phyloP scores from a whole-genome alignment of 2,797 vertebrate species.

The Enteromius argenteus region DNA sequence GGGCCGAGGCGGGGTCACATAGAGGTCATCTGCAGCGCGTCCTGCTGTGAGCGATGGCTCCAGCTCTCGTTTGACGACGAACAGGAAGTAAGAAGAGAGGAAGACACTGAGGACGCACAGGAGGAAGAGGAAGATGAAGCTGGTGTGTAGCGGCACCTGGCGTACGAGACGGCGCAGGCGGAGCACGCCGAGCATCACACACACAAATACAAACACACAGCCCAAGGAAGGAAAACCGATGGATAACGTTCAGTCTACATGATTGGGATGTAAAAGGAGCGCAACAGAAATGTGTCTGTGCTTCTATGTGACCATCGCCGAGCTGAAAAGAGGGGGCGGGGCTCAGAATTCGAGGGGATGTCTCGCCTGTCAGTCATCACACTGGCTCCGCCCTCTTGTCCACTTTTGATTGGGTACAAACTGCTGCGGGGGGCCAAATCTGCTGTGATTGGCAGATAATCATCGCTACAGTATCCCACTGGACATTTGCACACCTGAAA shows the following conservation, averaged over 20 bases:
- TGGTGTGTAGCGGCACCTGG: constrained; percentile 83
- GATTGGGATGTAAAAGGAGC: neutral
- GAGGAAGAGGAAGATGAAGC: constrained; percentile 83
- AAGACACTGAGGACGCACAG: constrained; percentile 86
- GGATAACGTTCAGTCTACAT: constrained; percentile 18
- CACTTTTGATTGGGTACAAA: neutral
- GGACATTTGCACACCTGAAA: neutral
- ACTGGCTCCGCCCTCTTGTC: neutral
- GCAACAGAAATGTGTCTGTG: constrained; percentile 3
- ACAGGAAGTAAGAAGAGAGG: constrained; percentile 87
- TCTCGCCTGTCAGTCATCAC: constrained; percentile 16
- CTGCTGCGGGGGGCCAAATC: neutral
- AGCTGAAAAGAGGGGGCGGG: neutral
- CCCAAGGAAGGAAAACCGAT: constrained; percentile 1
- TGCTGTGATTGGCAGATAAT: constrained; percentile 2
- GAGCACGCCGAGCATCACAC: constrained; percentile 80
- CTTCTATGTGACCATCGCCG: constrained; percentile 65
- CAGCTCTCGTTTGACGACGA: constrained; percentile 83
- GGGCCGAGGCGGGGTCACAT: constrained; percentile 79
- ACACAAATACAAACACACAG: constrained; percentile 1
- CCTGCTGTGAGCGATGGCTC: constrained; percentile 73
- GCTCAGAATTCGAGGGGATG: neutral
- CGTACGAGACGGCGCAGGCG: constrained; percentile 81
- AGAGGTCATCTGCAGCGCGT: constrained; percentile 75
- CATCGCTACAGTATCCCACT: neutral